These are phyloP conservation scores for Anastrepha obliqua DNA, from an alignment of 1,140 invertebrate genomes.

Conservation along the genomic window DNA sequence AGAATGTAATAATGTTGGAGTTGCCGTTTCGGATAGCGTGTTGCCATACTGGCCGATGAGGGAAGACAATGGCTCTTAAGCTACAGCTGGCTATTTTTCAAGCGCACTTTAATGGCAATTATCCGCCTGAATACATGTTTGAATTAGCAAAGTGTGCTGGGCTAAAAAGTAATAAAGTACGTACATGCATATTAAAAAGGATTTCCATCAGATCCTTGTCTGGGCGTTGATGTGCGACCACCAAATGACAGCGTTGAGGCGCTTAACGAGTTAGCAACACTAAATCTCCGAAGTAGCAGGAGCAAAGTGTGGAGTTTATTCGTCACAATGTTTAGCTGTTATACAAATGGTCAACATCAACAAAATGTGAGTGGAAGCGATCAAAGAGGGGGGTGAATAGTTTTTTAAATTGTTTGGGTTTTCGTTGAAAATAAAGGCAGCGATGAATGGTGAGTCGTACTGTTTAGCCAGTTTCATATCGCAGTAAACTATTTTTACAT, in stretches of 20 bases:
- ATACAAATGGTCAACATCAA: background rate
- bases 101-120: constrained; percentile 70
- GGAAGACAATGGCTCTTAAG: background rate
- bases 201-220: constrained; percentile 27
- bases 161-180: constrained; percentile 14
- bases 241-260: background rate
- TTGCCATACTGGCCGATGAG: background rate
- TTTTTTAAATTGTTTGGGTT: constrained; percentile 13
- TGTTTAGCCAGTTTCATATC: too few species aligned
- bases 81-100: constrained; percentile 58
- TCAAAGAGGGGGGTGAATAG: background rate
- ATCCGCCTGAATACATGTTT: constrained; percentile 65
- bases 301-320: background rate
- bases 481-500: too few species aligned
- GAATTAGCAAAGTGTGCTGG: constrained; percentile 59
- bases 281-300: background rate
- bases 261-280: constrained; percentile 29
- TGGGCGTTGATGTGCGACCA: background rate
- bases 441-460: too few species aligned
- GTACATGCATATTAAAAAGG: background rate
- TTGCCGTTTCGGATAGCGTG: background rate
- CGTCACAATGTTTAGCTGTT: background rate
- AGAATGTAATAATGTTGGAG: background rate
- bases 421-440: background rate
- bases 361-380: background rate